These are phyloP conservation scores for Melanerpes formicivorus DNA, from an alignment of 2,113 vertebrate species.

Conservation along the genomic window DNA sequence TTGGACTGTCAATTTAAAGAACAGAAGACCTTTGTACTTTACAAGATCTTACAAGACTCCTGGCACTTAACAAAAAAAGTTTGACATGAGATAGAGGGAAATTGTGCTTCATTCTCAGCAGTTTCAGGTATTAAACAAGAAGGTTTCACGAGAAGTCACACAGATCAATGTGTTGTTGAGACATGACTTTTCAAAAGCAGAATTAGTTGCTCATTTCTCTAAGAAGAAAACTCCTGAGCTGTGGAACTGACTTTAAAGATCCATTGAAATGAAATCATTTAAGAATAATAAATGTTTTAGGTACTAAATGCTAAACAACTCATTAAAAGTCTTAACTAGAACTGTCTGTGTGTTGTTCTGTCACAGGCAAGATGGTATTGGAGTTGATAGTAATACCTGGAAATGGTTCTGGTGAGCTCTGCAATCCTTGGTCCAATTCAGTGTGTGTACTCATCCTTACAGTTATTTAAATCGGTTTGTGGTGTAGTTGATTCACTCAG, in stretches of 20 bases:
- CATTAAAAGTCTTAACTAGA: neutral
- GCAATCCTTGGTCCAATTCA: neutral
- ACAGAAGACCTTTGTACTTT: neutral
- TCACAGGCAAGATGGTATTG: neutral
- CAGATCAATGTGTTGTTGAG: neutral
- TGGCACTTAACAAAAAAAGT: neutral
- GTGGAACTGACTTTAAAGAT: slow-evolving; percentile 4
- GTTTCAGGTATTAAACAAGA: neutral
- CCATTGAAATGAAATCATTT: neutral
- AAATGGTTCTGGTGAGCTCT: neutral
- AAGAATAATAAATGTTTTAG: neutral
- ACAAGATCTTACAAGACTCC: neutral
- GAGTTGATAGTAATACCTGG: fast-evolving
- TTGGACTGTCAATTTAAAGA: neutral
- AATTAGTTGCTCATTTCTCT: neutral
- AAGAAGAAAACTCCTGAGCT: neutral
- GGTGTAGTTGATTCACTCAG: neutral
- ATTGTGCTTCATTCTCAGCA: fast-evolving
- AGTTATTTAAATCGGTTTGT: neutral
- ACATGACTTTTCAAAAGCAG: neutral
- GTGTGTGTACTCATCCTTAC: neutral
- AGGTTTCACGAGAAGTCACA: neutral
- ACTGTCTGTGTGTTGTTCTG: neutral
- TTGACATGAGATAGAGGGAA: neutral
- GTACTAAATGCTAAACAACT: neutral